Evolutionary conservation across 2,113 vertebrate species (phyloP).

Genomic region (Dicaeum eximium): DNA sequence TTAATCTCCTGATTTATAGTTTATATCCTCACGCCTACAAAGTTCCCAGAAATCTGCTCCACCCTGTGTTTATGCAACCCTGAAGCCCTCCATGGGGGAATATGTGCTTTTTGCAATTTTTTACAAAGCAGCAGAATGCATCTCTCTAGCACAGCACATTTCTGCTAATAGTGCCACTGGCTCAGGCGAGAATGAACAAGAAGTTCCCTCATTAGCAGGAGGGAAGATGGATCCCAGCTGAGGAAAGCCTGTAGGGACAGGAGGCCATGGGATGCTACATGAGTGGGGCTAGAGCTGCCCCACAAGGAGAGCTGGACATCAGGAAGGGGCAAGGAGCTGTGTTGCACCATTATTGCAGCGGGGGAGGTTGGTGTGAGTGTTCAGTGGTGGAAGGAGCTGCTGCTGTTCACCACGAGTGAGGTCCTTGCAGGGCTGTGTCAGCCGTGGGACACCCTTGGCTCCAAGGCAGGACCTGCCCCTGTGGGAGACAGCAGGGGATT

Average conservation of each 20-base stretch:
- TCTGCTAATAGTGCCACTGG: neutral
- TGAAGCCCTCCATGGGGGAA: neutral
- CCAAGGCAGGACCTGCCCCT: neutral
- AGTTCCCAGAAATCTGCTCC: neutral
- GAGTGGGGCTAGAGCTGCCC: neutral
- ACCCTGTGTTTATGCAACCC: neutral
- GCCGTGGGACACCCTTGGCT: fast-evolving
- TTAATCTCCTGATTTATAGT: neutral
- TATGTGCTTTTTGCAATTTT: neutral
- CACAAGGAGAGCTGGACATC: neutral
- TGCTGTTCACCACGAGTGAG: neutral
- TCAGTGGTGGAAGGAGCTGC: neutral
- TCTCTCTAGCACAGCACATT: neutral
- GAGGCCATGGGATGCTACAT: neutral
- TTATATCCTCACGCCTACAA: fast-evolving
- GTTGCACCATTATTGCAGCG: fast-evolving
- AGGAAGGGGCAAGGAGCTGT: neutral
- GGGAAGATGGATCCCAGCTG: neutral
- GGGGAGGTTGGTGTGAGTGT: neutral
- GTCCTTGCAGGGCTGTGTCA: neutral
- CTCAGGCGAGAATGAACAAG: neutral
- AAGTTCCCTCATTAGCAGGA: neutral
- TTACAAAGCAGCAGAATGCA: neutral
- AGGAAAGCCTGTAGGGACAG: neutral
- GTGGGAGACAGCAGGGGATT: neutral